Conservation (phyloP, 2,888 invertebrate species). For the Aphodius sticticus region DNA sequence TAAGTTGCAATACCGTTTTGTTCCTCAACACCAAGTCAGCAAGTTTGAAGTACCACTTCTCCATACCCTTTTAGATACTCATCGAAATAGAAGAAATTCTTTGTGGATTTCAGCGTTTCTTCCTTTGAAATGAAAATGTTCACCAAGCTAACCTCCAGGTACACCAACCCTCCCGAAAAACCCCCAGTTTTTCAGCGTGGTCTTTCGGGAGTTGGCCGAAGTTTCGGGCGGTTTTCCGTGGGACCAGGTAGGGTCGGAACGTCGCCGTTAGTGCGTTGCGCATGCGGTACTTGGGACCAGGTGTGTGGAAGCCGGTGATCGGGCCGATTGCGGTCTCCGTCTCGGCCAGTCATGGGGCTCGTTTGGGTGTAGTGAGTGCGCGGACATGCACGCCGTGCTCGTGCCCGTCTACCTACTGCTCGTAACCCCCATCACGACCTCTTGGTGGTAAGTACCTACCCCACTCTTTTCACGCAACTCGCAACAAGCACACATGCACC, state of each 20-base stretch:
- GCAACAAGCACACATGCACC: not conserved
- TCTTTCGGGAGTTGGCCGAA: conserved; percentile 11
- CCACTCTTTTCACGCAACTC: conserved; percentile 25
- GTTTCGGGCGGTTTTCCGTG: conserved; percentile 32
- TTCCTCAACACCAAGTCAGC: too few species aligned
- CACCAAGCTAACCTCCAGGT: too few species aligned
- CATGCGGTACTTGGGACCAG: conserved; percentile 45
- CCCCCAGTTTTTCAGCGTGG: not conserved
- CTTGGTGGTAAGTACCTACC: conserved; percentile 80
- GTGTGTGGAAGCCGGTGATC: conserved; percentile 42
- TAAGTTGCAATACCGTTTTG: too few species aligned
- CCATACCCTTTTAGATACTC: too few species aligned
- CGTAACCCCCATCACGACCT: conserved; percentile 87
- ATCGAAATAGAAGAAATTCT: too few species aligned
- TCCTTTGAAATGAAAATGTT: too few species aligned
- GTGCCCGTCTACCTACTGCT: conserved; percentile 85
- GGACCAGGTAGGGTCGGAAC: conserved; percentile 39
- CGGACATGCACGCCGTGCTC: conserved; percentile 66
- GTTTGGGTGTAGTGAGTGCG: conserved; percentile 58
- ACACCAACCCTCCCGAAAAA: not conserved
- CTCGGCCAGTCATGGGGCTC: conserved; percentile 57
- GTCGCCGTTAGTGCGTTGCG: conserved; percentile 41
- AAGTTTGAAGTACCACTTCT: too few species aligned
- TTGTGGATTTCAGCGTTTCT: too few species aligned
- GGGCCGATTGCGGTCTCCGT: conserved; percentile 35